Conservation (phyloP, 2,888 invertebrate species). For the Laspeyria flexula region DNA sequence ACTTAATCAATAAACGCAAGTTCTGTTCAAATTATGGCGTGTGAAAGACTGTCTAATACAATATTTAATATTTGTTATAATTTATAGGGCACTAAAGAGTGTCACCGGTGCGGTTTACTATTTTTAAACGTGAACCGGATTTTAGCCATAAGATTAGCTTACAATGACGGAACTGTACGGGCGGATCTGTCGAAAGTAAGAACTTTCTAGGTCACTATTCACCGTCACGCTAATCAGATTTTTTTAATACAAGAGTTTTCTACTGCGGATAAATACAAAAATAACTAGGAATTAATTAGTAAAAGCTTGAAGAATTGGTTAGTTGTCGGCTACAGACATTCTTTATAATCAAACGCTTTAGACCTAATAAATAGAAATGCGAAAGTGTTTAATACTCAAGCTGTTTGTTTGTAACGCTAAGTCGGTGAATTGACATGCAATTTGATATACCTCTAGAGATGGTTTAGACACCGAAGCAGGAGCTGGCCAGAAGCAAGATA, state of each 20-base stretch:
- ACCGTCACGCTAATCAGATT: conserved; percentile 75
- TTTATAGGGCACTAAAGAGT: conserved; percentile 3
- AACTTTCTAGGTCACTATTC: conserved; percentile 79
- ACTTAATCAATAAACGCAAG: neutral
- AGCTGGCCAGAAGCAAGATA: no score
- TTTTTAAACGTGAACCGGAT: conserved; percentile 72
- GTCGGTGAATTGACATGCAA: no score
- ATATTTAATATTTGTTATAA: neutral
- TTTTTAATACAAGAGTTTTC: conserved; percentile 71
- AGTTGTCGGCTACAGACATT: neutral
- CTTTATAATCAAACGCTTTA: no score
- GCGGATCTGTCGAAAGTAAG: conserved; percentile 72
- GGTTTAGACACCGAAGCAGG: no score
- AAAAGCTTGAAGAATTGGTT: conserved; percentile 29
- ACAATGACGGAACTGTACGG: conserved; percentile 48
- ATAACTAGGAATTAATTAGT: conserved; percentile 25
- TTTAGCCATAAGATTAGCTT: conserved; percentile 61
- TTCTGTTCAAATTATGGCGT: conserved; percentile 1
- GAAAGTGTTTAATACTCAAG: no score
- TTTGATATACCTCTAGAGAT: no score
- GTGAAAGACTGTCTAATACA: neutral
- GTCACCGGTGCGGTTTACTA: conserved; percentile 30
- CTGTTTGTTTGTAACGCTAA: no score
- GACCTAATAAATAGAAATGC: no score
- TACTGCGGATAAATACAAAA: conserved; percentile 50